Evolutionary conservation across 2,113 vertebrate genomes (phyloP).

Genomic region (Podiceps cristatus): DNA sequence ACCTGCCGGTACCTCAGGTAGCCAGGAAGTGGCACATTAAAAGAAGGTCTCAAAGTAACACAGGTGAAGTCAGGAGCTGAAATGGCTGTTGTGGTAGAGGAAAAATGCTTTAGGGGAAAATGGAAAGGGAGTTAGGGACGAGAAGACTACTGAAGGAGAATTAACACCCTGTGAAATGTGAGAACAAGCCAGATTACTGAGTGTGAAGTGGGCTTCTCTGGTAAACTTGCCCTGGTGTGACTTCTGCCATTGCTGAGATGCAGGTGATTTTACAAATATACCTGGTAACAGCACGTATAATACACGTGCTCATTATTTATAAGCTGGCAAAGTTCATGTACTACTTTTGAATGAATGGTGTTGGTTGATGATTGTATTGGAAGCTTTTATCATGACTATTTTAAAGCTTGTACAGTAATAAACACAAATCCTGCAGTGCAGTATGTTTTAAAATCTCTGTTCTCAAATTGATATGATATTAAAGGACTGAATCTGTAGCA

Average conservation of each 20-base stretch:
- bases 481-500: background rate
- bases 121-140: rapidly evolving
- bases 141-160: background rate
- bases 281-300: background rate
- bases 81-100: background rate
- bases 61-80: background rate
- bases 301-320: rapidly evolving
- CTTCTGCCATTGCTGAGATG: background rate
- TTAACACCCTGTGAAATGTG: background rate
- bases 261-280: background rate
- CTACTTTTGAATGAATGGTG: background rate
- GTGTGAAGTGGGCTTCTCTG: background rate
- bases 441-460: background rate
- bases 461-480: rapidly evolving
- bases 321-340: background rate
- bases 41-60: background rate
- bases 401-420: background rate
- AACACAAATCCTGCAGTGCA: background rate
- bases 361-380: background rate
- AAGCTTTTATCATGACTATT: background rate
- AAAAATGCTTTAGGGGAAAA: background rate
- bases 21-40: background rate
- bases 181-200: background rate
- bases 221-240: background rate
- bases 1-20: background rate